Evolutionary conservation across 2,888 invertebrate species (phyloP).

Genomic region (Brachynemurus nebulosus): DNA sequence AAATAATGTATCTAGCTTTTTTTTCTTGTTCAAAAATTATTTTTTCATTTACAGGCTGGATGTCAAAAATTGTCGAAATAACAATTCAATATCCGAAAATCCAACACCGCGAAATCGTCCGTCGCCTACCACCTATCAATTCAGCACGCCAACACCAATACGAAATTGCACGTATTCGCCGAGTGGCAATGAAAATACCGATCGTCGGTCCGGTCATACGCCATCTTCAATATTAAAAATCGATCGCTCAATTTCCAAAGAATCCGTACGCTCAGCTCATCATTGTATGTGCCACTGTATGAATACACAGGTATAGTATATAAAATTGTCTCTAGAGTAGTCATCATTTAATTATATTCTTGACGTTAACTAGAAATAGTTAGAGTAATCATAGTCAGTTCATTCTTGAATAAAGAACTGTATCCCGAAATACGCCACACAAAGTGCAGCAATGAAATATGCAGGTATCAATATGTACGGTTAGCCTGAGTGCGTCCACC

Average conservation of each 20-base stretch:
- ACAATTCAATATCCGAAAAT: conserved; percentile 29
- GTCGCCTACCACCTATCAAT: conserved; percentile 49
- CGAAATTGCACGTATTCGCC: conserved; percentile 35
- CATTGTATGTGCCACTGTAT: conserved; percentile 48
- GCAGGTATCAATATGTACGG: no score
- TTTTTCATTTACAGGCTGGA: conserved; percentile 27
- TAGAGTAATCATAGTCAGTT: no score
- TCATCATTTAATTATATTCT: no score
- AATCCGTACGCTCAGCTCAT: conserved; percentile 61
- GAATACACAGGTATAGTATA: conserved; percentile 33
- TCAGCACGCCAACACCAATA: conserved; percentile 48
- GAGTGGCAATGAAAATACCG: conserved; percentile 37
- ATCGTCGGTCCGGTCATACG: conserved; percentile 68
- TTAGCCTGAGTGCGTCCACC: no score
- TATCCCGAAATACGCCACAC: no score
- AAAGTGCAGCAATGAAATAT: no score
- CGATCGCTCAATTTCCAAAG: conserved; percentile 72
- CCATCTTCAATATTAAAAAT: conserved; percentile 61
- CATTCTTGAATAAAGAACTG: no score
- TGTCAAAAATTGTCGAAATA: conserved; percentile 31
- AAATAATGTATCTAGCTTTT: no score
- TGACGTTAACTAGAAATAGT: no score
- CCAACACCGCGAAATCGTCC: conserved; percentile 38
- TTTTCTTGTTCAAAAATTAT: background rate
- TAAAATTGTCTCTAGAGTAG: no score